Conservation (phyloP, 30 jellyfish, hydroid and myxozoan species). For the Pelagia noctiluca region DNA sequence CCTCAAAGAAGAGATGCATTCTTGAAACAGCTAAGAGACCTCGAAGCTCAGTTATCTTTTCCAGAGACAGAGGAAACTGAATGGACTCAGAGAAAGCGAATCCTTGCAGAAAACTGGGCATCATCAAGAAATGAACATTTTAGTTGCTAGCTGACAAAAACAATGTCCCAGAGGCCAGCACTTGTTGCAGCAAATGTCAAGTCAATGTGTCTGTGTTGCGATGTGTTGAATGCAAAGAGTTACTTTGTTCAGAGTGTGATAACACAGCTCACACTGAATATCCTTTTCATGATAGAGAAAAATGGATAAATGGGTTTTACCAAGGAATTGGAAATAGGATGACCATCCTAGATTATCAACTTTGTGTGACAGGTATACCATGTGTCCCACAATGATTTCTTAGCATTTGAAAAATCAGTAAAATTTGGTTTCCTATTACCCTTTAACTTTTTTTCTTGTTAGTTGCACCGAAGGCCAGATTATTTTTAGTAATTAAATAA, state of each 20-base stretch:
- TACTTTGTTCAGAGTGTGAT: constrained; percentile 10
- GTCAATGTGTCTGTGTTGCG: constrained; percentile 2
- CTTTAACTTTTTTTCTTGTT: no score
- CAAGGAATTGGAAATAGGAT: constrained; percentile 34
- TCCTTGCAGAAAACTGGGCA: constrained; percentile 22
- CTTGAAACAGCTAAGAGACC: constrained; percentile 22
- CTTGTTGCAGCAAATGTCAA: constrained; percentile 1
- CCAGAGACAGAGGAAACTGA: constrained; percentile 23
- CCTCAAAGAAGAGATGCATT: no score
- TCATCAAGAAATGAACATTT: not conserved
- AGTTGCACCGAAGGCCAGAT: no score
- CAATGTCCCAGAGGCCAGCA: constrained; percentile 12
- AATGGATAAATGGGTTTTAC: constrained; percentile 23
- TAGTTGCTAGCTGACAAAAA: not conserved
- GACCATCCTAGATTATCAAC: constrained; percentile 1
- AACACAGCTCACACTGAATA: constrained; percentile 9
- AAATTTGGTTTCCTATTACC: no score
- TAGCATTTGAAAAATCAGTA: no score
- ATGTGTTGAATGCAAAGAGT: constrained; percentile 8
- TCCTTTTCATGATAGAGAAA: constrained; percentile 42
- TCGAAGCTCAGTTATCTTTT: constrained; percentile 5
- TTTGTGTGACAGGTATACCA: constrained; percentile 17
- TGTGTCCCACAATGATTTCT: no score
- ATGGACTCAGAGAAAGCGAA: constrained; percentile 28
- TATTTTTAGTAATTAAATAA: no score